These are phyloP conservation scores for Eupleurogrammus muticus DNA, from an alignment of 2,797 vertebrate species.

Conservation along the genomic window DNA sequence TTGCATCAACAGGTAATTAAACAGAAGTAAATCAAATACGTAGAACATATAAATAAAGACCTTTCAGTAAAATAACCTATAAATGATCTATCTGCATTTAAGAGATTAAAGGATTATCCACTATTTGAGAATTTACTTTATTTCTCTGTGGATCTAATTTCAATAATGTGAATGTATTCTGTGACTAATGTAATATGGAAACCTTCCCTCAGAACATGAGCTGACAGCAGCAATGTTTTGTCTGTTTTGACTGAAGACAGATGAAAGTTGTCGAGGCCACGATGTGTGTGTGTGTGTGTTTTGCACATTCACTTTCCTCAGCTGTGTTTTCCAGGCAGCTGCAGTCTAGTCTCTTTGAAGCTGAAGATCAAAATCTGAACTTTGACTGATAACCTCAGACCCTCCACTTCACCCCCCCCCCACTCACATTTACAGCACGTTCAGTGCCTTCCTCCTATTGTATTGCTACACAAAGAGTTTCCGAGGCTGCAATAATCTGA, in stretches of 20 bases:
- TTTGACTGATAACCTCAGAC: slow-evolving; percentile 45
- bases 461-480: background rate
- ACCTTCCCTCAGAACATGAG: background rate
- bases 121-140: background rate
- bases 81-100: background rate
- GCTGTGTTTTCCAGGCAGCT: slow-evolving; percentile 49
- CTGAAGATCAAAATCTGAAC: slow-evolving; percentile 58
- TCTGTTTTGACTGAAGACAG: slow-evolving; percentile 17
- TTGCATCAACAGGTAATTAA: background rate
- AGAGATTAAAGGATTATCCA: background rate
- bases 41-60: background rate
- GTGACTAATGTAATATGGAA: slow-evolving; percentile 5
- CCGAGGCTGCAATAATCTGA: background rate
- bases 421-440: slow-evolving; percentile 31
- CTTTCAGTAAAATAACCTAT: background rate
- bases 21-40: background rate
- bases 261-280: background rate
- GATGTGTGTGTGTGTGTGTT: slow-evolving; percentile 11
- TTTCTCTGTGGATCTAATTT: too few relatives aligned
- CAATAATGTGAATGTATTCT: background rate
- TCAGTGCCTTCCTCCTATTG: background rate
- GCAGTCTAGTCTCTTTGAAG: slow-evolving; percentile 65
- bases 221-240: slow-evolving; percentile 13
- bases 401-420: slow-evolving; percentile 2
- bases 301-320: slow-evolving; percentile 19